Base-by-base conservation (phyloP, 2,888 invertebrate species). In the Hypselothyrea guttata region DNA sequence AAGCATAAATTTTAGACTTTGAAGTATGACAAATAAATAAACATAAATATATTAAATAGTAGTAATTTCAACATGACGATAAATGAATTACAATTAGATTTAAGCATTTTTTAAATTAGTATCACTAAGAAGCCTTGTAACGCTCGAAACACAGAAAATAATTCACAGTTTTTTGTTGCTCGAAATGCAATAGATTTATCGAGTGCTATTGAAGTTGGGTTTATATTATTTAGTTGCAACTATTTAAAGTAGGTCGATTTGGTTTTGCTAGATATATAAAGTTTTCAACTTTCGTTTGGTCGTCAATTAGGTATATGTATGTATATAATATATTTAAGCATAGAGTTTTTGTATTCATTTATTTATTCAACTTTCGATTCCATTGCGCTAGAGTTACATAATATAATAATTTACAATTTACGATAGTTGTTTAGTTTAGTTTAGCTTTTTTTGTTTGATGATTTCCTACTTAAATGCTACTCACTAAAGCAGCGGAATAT, bases 111-210 rank as follows among this genome's bases (percentile, higher is more conserved):
- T 89, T 85, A 88, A 89, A 87, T 88, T 89, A 89, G 82, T 89
- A 89, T 89, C 89, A 89, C 89, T 89, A 89, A 88, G 85, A 89
- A 89, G 89, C 89, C 88, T 87, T 70, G 11, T 4, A 22, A 22
- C 22, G n/a, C n/a, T n/a, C n/a, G n/a, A n/a, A n/a, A n/a, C n/a
- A n/a, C n/a, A n/a, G n/a, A n/a, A n/a, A n/a, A n/a, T n/a, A n/a
- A n/a, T n/a, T n/a, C n/a, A n/a, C n/a, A n/a, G n/a, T n/a, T n/a
- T n/a, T n/a, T n/a, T n/a, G n/a, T n/a, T n/a, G n/a, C n/a, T n/a
- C n/a, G n/a, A n/a, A n/a, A n/a, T n/a, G n/a, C n/a, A n/a, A n/a
- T n/a, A n/a, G n/a, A n/a, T n/a, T n/a, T n/a, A n/a, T n/a, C n/a
- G n/a, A n/a, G n/a, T 22, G 0, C 2, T 22, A 13, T 37, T 30